Evolutionary conservation across 2,113 vertebrate species (phyloP).

Genomic region (Isurus oxyrinchus): DNA sequence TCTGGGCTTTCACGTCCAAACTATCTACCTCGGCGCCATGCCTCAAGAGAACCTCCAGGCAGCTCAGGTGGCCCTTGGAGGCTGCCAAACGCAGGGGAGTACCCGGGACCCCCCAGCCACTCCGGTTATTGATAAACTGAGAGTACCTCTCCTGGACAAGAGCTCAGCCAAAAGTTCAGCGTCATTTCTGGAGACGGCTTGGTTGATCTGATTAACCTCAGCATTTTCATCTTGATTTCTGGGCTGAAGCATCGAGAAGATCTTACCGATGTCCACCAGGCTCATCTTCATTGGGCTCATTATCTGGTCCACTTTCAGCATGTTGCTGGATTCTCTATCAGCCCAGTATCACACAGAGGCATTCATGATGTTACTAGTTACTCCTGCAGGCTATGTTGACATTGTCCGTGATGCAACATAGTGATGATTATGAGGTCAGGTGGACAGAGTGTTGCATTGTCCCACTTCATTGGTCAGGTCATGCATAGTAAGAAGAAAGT

Average conservation of each 20-base stretch:
- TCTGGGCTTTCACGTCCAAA: conserved; percentile 65
- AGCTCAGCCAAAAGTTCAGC: conserved; percentile 59
- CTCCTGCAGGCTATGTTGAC: not conserved
- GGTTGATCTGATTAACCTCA: conserved; percentile 68
- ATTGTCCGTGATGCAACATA: not conserved
- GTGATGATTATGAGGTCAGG: conserved; percentile 19
- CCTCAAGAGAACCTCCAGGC: conserved; percentile 33
- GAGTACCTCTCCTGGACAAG: conserved; percentile 69
- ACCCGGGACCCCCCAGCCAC: conserved; percentile 29
- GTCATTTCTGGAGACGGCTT: conserved; percentile 64
- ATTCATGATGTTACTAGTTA: not conserved
- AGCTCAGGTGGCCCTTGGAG: conserved; percentile 32
- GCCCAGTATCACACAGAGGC: not conserved
- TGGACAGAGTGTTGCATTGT: conserved; percentile 12
- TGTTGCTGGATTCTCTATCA: not conserved
- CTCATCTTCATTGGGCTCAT: conserved; percentile 62
- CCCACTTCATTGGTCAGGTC: not conserved
- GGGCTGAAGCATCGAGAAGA: conserved; percentile 84
- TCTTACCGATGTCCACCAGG: conserved; percentile 87
- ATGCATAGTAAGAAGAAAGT: not conserved
- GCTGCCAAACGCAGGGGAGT: conserved; percentile 9
- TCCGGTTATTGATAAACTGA: conserved; percentile 55
- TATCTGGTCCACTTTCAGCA: conserved; percentile 33
- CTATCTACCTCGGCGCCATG: conserved; percentile 53
- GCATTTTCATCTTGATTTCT: conserved; percentile 52